A percentile compares a stretch with the other conserved stretches of the same genome.
Conservation (phyloP, 2,888 invertebrate genomes). For the Tenthredo mesomela region DNA sequence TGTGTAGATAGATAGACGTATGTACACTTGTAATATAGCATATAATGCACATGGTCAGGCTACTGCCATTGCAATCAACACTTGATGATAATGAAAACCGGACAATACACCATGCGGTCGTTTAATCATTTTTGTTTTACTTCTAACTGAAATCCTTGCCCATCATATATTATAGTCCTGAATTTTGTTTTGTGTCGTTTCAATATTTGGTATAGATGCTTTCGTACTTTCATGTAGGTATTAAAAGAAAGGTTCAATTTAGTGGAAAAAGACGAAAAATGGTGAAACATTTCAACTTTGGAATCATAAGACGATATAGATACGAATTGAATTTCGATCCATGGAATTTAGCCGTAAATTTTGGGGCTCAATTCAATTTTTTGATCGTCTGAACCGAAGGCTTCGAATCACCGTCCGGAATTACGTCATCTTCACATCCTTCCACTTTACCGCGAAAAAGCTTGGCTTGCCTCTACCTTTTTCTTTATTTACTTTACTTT, state of each 20-base stretch:
- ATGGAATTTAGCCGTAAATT: background rate
- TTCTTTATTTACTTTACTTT: conserved; percentile 8
- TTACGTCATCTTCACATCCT: conserved; percentile 33
- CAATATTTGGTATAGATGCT: background rate
- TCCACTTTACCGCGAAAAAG: conserved; percentile 11
- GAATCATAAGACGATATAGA: background rate
- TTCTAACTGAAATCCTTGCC: background rate
- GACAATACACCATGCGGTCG: background rate
- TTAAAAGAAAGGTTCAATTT: background rate
- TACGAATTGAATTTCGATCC: background rate
- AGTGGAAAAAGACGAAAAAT: background rate
- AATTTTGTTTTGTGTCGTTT: background rate
- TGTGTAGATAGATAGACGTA: background rate
- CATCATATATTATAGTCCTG: background rate
- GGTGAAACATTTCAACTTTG: background rate
- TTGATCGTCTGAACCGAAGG: conserved; percentile 19
- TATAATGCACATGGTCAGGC: background rate
- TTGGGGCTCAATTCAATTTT: conserved; percentile 4
- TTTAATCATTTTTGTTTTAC: background rate
- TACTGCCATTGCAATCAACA: conserved; percentile 29
- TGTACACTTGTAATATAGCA: background rate
- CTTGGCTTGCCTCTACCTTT: background rate
- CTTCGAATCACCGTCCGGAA: conserved; percentile 27
- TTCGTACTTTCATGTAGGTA: too few relatives aligned
- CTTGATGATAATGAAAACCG: conserved; percentile 19